These are phyloP conservation scores for Callipepla californica DNA, from an alignment of 2,113 vertebrate species.

Conservation along the genomic window DNA sequence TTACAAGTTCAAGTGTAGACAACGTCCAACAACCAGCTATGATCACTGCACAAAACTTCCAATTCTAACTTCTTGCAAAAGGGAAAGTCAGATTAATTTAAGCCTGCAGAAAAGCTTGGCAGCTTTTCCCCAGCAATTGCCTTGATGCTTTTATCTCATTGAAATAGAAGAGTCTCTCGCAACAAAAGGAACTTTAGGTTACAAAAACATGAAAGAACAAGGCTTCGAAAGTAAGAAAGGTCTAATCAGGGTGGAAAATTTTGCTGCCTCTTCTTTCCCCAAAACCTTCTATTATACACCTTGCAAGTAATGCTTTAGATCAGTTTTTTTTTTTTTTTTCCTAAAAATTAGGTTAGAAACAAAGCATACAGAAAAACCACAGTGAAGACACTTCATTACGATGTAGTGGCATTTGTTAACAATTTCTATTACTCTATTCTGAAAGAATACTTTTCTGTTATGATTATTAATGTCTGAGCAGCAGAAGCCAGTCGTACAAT, in stretches of 20 bases:
- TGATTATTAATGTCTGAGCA: background rate
- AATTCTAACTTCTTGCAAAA: background rate
- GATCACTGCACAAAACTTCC: background rate
- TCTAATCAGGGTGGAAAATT: background rate
- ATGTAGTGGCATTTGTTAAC: fast-evolving
- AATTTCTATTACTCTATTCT: background rate
- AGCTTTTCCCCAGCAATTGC: conserved; percentile 27
- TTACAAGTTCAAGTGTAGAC: background rate
- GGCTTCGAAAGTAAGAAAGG: background rate
- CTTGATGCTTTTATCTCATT: conserved; percentile 40
- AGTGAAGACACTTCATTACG: background rate
- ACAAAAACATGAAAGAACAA: background rate
- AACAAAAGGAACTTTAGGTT: conserved; percentile 48
- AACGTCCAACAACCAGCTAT: background rate
- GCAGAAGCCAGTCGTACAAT: background rate
- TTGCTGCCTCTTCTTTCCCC: background rate
- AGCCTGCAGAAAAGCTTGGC: conserved; percentile 44
- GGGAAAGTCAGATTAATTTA: conserved; percentile 49
- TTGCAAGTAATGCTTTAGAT: background rate
- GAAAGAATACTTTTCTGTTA: background rate
- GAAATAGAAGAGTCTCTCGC: conserved; percentile 4
- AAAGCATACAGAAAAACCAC: background rate
- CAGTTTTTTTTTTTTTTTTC: background rate
- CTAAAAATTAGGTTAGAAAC: background rate
- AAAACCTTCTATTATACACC: background rate